These are phyloP conservation scores for Cerastis leucographa DNA, from an alignment of 2,888 invertebrate species.

Conservation along the genomic window DNA sequence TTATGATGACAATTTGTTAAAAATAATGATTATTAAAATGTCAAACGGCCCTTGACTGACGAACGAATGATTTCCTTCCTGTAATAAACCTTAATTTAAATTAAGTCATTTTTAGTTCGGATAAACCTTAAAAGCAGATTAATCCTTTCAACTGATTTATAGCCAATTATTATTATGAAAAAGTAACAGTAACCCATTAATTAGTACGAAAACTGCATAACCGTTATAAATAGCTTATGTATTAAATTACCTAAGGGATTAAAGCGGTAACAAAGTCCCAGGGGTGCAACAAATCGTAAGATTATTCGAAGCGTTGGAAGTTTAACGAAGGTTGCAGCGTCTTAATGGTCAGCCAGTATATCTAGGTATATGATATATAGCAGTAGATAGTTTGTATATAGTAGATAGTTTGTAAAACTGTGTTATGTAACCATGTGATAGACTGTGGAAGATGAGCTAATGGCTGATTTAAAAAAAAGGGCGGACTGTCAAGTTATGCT, in stretches of 20 bases:
- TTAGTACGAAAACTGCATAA: conserved; percentile 47
- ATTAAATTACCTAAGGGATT: conserved; percentile 73
- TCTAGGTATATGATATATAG: conserved; percentile 6
- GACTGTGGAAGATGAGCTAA: background rate
- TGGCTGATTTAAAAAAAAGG: background rate
- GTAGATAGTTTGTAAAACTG: background rate
- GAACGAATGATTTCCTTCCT: conserved; percentile 21
- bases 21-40: conserved; percentile 2
- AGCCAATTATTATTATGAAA: background rate
- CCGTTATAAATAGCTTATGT: conserved; percentile 35
- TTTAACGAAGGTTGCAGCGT: conserved; percentile 45
- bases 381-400: no score
- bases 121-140: conserved; percentile 15
- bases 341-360: conserved; percentile 27
- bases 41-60: conserved; percentile 14
- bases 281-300: conserved; percentile 68
- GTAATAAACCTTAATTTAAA: conserved; percentile 29
- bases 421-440: background rate
- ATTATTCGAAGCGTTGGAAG: conserved; percentile 64
- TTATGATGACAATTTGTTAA: conserved; percentile 29
- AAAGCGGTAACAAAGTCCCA: conserved; percentile 63
- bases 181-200: conserved; percentile 21
- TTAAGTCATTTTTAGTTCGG: background rate
- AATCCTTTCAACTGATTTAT: conserved; percentile 26
- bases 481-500: background rate